Base-by-base conservation (phyloP, 2,888 invertebrate species). In the Lingula anatina region DNA sequence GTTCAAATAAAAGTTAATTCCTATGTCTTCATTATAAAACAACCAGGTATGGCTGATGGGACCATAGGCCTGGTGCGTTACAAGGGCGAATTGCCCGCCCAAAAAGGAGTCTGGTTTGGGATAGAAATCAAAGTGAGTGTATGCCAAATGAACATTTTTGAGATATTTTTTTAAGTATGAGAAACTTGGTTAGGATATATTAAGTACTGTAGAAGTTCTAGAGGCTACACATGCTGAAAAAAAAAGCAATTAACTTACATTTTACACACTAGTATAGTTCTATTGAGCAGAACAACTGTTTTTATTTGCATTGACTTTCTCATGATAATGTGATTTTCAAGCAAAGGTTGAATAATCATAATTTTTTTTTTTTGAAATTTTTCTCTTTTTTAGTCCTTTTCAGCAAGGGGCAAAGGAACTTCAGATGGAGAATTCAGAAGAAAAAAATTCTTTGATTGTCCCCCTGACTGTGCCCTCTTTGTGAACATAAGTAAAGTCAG, bases 81-180 rank as follows among this genome's bases (percentile, higher is more conserved):
- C 53, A 65, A 60, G 54, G 68, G 68, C 15, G 15, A 9, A 35
- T 43, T 48, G 20, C 44, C 44, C 21, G 27, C 9, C 7, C 26
- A 44, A n/a, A 59, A 57, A 42, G 72, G 71, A 40, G 61, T 60
- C 27, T 59, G 61, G 52, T 70, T 71, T 60, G 71, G 70, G 25
- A 59, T 71, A 7, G 69, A 65, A 57, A 57, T 67, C 38, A 55
- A 53, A 56, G 63, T 66, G 62, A 62, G 59, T 52, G 18, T 37
- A n/a, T 15, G 15, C 41, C n/a, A n/a, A n/a, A n/a, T n/a, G n/a
- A n/a, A n/a, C n/a, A n/a, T n/a, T n/a, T n/a, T n/a, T n/a, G n/a
- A n/a, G n/a, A n/a, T n/a, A n/a, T n/a, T n/a, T n/a, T n/a, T n/a
- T n/a, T n/a, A n/a, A 15, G 31, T 15, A 31, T 31, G 9, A 12